Conservation (phyloP, 2,888 invertebrate species). For the Tenthredo mesomela region DNA sequence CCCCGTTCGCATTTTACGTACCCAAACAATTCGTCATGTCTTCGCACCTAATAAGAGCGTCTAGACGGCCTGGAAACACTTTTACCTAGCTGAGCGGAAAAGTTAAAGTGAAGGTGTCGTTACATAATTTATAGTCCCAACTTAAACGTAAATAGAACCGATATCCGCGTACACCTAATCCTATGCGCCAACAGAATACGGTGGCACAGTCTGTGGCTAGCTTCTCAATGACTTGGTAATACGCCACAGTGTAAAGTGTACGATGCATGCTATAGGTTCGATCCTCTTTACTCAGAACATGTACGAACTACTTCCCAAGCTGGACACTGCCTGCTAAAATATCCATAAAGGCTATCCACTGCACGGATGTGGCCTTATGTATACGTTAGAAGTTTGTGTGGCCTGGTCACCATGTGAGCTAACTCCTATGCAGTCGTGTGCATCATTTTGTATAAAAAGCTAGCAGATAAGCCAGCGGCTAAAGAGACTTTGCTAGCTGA, state of each 20-base stretch:
- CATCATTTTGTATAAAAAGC: slow-evolving; percentile 3
- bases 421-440: background rate
- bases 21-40: slow-evolving; percentile 49
- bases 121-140: slow-evolving; percentile 14
- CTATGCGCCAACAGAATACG: background rate
- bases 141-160: slow-evolving; percentile 19
- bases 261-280: background rate
- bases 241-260: slow-evolving; percentile 18
- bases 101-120: slow-evolving; percentile 53
- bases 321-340: slow-evolving; percentile 20
- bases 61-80: slow-evolving; percentile 55
- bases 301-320: background rate
- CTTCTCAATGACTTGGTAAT: slow-evolving; percentile 31
- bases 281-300: slow-evolving; percentile 8
- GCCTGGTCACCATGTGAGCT: background rate
- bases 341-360: background rate
- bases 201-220: background rate
- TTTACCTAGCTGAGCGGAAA: slow-evolving; percentile 57
- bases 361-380: background rate
- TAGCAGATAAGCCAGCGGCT: background rate
- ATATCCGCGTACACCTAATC: background rate
- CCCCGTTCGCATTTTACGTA: slow-evolving; percentile 29
- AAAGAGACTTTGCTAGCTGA: slow-evolving; percentile 6
- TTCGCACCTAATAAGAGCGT: slow-evolving; percentile 57
- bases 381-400: background rate